Evolutionary conservation across 1,140 invertebrate genomes (phyloP), one percentile per base, ranked within the genome.

Genomic region (Procambarus clarkii): DNA sequence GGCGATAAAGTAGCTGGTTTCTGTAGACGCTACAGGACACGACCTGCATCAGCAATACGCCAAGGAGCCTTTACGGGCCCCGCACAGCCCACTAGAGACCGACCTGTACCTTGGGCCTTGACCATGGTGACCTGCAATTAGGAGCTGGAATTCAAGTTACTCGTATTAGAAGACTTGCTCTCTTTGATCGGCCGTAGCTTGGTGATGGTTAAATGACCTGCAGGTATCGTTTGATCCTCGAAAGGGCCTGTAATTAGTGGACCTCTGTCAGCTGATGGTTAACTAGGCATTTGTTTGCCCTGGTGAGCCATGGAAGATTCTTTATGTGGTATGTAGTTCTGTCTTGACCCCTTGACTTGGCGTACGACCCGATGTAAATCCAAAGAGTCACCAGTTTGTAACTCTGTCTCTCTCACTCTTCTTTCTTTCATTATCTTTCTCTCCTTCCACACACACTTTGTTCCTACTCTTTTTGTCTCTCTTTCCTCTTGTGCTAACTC

Each of bases 191-290:
- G n/a, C 69, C 69, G 69, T 24, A 34, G 8, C 4, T 21, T 34
- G 69, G 2, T 34, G 69, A 74, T 34, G 69, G 69, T 24, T 11
- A 24, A 74, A 34, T 24, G 80, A 60, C 21, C 13, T 82, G 80
- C 9, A 83, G 81, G 81, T 71, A 83, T 54, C 60, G 81, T 83
- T 83, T 83, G 81, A 83, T 83, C 81, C n/a, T 50, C 11, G 34
- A 54, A 46, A 83, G 18, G 58, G 50, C 81, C 21, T 4, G 7
- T 69, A 83, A 69, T 83, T 69, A 69, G 58, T 45, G 81, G 58
- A 18, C 15, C 24, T 45, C 58, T 83, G 81, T 82, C 80, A 13
- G 21, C 11, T 44, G 80, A 60, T 4, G 11, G 24, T 4, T 44
- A 44, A 60, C 24, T 1, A 24, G 81, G 24, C 69, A 83, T 83